Evolutionary conservation across 2,113 vertebrate species (phyloP).

Genomic region (Zootoca vivipara): DNA sequence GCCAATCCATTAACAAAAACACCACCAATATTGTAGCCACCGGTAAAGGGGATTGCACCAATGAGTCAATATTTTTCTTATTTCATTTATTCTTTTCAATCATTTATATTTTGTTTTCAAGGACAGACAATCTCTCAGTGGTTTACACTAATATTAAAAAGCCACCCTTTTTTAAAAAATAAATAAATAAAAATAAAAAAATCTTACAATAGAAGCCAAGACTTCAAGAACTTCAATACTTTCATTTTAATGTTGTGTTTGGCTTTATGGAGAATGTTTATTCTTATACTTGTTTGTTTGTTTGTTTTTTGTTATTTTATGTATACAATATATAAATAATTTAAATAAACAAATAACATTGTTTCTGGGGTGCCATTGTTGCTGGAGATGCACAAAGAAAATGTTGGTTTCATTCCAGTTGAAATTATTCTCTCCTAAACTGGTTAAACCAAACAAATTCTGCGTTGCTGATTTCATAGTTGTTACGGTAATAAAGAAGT

Average conservation of each 20-base stretch:
- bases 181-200: background rate
- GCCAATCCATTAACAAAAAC: constrained; percentile 44
- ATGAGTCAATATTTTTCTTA: too few species aligned
- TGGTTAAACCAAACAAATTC: background rate
- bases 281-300: too few species aligned
- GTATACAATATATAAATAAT: too few species aligned
- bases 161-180: too few species aligned
- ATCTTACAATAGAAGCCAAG: background rate
- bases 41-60: too few species aligned
- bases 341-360: too few species aligned
- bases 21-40: too few species aligned
- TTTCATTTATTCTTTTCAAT: background rate
- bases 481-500: constrained; percentile 8
- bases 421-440: background rate
- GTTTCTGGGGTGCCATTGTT: too few species aligned
- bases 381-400: too few species aligned
- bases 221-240: background rate
- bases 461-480: background rate
- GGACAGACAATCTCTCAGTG: background rate
- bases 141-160: background rate
- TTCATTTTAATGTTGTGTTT: too few species aligned
- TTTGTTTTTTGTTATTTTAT: too few species aligned
- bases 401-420: background rate
- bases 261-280: too few species aligned
- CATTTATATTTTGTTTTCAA: background rate